Base-by-base conservation (phyloP, 1,140 invertebrate genomes). In the Platorchestia sp. region DNA sequence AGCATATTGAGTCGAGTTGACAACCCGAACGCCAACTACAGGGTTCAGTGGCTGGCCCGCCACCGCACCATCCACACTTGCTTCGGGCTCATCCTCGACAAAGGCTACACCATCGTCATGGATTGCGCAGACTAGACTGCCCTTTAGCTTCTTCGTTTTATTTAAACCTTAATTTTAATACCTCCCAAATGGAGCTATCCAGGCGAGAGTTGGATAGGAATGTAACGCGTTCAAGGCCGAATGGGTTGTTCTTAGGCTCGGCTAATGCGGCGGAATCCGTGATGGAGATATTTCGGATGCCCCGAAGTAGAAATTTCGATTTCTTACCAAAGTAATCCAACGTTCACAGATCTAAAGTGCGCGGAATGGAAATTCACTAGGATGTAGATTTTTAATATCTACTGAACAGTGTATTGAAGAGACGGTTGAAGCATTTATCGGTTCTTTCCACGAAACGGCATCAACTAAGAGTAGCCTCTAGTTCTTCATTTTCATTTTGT, bases 111-210 rank as follows among this genome's bases (percentile, higher is more conserved):
- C 44, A 87, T 96, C 89, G 96, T 95, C 14, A 51, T 96, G 51
- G 93, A 95, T 45, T 96, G 95, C 91, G 97, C 96, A 97, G 45
- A 97, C 96, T 91, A 96, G 95, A 89, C 87, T 27, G 36, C 59
- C 1, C 59, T 36, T 10, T 75, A 75, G 59, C 27, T 75, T 75
- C 27, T 36, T 36, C 59, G 1, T 75, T 75, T 27, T 75, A 75
- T 75, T 75, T 75, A 75, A 75, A 75, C 59, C 36, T 3, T 75
- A 75, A 75, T 75, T 75, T 75, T 75, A 75, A 75, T 75, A 36
- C 27, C 59, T 75, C 59, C 59, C 59, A 75, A 75, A 75, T 27
- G 27, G 36, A 75, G 59, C 59, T 75, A 75, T 75, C 59, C 59
- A 75, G 59, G 14, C 59, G 59, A 75, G 36, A 75, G 59, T 75